Evolutionary conservation across 2,888 invertebrate genomes (phyloP), one percentile per base, ranked within the genome.

Genomic region (Cyclophora albipunctata): DNA sequence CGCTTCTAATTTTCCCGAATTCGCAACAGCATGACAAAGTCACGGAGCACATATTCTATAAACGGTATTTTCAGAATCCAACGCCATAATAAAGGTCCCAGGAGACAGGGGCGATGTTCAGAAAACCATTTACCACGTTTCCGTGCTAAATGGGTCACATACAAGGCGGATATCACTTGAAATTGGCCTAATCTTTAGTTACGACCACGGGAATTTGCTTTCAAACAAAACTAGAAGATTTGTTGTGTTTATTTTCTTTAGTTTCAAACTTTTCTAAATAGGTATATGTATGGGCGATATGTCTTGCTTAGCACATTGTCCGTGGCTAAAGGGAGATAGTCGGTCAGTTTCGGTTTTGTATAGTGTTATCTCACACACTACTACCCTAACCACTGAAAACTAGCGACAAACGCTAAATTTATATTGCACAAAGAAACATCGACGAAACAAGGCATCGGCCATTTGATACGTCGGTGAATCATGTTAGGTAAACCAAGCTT

Each of bases 171-270:
- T 73, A 77, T 75, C 71, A 70, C 64, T 63, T 69, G 63, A 73
- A 78, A 78, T 78, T 74, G 77, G 73, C 67, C 71, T 80, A 80
- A 80, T 79, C 79, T 78, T 75, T 75, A 78, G 75, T 77, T 78
- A 80, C 73, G 67, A 66, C 67, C 61, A 61, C 72, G 58, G 67
- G 70, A 76, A 71, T 73, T 72, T 65, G 67, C 70, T 67, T 69
- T 71, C 71, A 66, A 67, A 69, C 56, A 50, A 52, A 56, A 52
- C 46, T 52, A 34, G 6, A 54, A 53, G 53, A 51, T 51, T 57
- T 57, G 48, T 49, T 56, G 51, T 48, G 53, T 55, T 52, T 51
- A 57, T 45, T 51, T 42, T 50, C 20, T 20, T 20, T 20, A 20
- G 20, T 20, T 20, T 20, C 20, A 20, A 20, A 20, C 20, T 20